phyloP scores from a whole-genome alignment of 2,113 vertebrate genomes.

The Muntiacus muntjak region DNA sequence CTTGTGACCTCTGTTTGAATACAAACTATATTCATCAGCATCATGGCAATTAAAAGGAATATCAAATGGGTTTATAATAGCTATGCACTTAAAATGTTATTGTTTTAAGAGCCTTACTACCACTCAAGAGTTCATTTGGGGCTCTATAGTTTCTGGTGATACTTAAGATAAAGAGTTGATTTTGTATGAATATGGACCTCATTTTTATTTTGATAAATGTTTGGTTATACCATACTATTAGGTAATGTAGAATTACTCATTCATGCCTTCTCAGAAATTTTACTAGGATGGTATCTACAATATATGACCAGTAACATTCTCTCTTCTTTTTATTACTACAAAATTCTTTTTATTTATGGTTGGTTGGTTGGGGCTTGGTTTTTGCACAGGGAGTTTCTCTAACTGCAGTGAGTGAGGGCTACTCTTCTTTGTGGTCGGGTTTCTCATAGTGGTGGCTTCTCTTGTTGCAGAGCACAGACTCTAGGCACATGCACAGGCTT shows the following conservation, averaged over 20 bases:
- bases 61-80: conserved; percentile 67
- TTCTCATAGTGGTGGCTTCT: fast-evolving
- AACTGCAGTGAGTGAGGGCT: not conserved
- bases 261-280: conserved; percentile 28
- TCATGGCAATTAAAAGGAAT: conserved; percentile 63
- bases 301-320: not conserved
- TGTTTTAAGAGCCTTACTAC: conserved; percentile 44
- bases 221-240: not conserved
- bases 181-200: not conserved
- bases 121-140: conserved; percentile 26
- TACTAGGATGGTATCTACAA: not conserved
- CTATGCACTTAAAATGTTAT: conserved; percentile 45
- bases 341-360: not conserved
- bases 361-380: not conserved
- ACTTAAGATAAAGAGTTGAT: conserved; percentile 32
- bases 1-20: conserved; percentile 44
- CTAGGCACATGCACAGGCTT: fast-evolving
- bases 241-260: conserved; percentile 40
- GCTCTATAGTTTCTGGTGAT: conserved; percentile 11
- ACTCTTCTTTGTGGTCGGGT: fast-evolving
- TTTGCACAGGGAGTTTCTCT: not conserved
- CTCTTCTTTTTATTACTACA: not conserved
- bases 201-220: conserved; percentile 58
- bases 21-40: conserved; percentile 60
- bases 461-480: not conserved